A percentile compares a stretch with the other conserved stretches of the same genome.
These are phyloP conservation scores for Lysiphlebus fabarum DNA, from an alignment of 1,140 invertebrate genomes.

Conservation along the genomic window DNA sequence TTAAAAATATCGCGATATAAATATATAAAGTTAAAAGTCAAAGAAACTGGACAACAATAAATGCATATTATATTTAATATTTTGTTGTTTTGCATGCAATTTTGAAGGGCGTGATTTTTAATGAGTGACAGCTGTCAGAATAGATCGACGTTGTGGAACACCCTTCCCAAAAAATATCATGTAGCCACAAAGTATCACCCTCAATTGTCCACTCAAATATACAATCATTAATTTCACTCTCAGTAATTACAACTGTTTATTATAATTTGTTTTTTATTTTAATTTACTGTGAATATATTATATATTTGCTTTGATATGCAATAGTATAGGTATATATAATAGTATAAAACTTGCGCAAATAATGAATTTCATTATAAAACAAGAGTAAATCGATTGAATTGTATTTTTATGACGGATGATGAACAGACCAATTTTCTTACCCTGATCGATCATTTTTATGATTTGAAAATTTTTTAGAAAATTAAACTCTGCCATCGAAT, in stretches of 20 bases:
- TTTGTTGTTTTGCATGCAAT: conserved; percentile 33
- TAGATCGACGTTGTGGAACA: conserved; percentile 46
- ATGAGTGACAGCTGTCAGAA: conserved; percentile 50
- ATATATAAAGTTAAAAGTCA: conserved; percentile 9
- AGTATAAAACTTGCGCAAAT: conserved; percentile 11
- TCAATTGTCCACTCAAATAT: neutral
- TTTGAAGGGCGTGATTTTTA: conserved; percentile 37
- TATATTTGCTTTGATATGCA: too few relatives aligned
- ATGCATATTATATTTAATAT: conserved; percentile 30
- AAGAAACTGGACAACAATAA: conserved; percentile 24
- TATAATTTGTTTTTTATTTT: too few relatives aligned
- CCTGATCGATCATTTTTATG: conserved; percentile 44
- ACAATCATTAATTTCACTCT: conserved; percentile 24
- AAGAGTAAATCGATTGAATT: neutral
- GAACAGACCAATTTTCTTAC: conserved; percentile 4
- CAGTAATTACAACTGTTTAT: conserved; percentile 8
- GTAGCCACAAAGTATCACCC: conserved; percentile 5
- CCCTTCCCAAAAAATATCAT: conserved; percentile 19
- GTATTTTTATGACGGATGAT: conserved; percentile 8
- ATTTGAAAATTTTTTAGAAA: conserved; percentile 35
- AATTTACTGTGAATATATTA: too few relatives aligned
- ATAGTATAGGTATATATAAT: too few relatives aligned
- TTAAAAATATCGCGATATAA: conserved; percentile 1
- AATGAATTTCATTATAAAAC: conserved; percentile 10
- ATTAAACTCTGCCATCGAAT: conserved; percentile 24